Percentiles rank a stretch among this genome's conserved stretches.
These are phyloP conservation scores for Temnopleurus reevesii DNA, from an alignment of 53 echinoderm and acorn worm genomes.

Conservation along the genomic window DNA sequence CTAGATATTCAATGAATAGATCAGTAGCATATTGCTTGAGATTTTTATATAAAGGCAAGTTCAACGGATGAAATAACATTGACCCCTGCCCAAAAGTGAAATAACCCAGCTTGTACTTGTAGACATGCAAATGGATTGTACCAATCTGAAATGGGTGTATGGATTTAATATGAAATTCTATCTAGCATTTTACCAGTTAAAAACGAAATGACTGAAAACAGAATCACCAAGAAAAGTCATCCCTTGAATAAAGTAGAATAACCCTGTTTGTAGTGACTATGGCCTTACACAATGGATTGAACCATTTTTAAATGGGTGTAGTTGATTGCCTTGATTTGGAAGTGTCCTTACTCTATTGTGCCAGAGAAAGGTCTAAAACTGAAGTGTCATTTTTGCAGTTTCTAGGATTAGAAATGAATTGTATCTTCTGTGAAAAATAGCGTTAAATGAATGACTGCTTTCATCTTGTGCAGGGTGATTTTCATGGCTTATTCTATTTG, in stretches of 20 bases:
- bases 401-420: neutral
- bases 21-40: too few species aligned
- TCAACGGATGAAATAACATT: neutral
- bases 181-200: neutral
- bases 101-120: neutral
- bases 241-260: neutral
- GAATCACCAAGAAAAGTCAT: neutral
- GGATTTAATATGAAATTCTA: neutral
- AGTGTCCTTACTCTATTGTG: constrained; percentile 1
- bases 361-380: neutral
- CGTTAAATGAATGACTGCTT: neutral
- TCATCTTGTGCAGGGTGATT: constrained; percentile 10
- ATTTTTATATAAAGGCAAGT: too few species aligned
- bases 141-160: too few species aligned
- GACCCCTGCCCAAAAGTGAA: neutral
- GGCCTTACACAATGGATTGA: neutral
- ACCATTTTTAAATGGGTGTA: constrained; percentile 1
- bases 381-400: neutral
- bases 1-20: too few species aligned
- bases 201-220: neutral
- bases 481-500: neutral
- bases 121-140: neutral
- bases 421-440: neutral
- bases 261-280: neutral
- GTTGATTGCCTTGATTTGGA: neutral